Percentiles rank a stretch among this genome's conserved stretches.
phyloP scores from a whole-genome alignment of 1,140 invertebrate species.

The Meloidogyne chitwoodi region DNA sequence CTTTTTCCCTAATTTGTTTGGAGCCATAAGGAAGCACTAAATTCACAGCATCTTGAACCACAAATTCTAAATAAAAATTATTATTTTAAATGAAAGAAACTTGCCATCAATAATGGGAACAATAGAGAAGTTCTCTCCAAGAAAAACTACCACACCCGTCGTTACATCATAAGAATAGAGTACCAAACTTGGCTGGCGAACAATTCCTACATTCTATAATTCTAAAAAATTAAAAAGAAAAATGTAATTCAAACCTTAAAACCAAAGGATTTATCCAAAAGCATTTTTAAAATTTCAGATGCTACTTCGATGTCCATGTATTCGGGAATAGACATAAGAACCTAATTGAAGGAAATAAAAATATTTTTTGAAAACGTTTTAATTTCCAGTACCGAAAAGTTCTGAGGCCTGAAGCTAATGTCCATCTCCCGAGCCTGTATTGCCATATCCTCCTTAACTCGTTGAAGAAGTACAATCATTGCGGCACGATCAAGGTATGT shows the following conservation, averaged over 20 bases:
- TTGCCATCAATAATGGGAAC: slow-evolving; percentile 67
- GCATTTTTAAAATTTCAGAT: slow-evolving; percentile 41
- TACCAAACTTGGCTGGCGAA: slow-evolving; percentile 67
- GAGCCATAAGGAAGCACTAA: slow-evolving; percentile 64
- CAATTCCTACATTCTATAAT: slow-evolving; percentile 65
- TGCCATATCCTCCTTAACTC: slow-evolving; percentile 60
- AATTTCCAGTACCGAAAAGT: slow-evolving; percentile 58
- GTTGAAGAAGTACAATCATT: neutral
- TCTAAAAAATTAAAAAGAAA: slow-evolving; percentile 63
- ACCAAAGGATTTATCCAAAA: slow-evolving; percentile 39
- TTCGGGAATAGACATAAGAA: slow-evolving; percentile 55
- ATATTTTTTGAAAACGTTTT: neutral
- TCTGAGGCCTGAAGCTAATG: slow-evolving; percentile 21
- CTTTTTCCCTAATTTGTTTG: slow-evolving; percentile 63
- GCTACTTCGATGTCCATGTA: slow-evolving; percentile 50
- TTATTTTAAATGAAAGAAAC: neutral
- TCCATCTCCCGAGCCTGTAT: slow-evolving; percentile 30
- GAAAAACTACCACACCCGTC: slow-evolving; percentile 68
- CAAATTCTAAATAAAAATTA: slow-evolving; percentile 42
- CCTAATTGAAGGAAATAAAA: slow-evolving; percentile 60
- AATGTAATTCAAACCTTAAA: slow-evolving; percentile 61
- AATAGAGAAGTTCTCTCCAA: slow-evolving; percentile 68
- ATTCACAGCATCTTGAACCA: slow-evolving; percentile 59
- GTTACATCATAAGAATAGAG: slow-evolving; percentile 68
- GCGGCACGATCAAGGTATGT: neutral